A percentile compares a stretch with the other conserved stretches of the same genome.
Evolutionary conservation across 2,797 vertebrate genomes (phyloP).

Genomic region (Malurus leucopterus): DNA sequence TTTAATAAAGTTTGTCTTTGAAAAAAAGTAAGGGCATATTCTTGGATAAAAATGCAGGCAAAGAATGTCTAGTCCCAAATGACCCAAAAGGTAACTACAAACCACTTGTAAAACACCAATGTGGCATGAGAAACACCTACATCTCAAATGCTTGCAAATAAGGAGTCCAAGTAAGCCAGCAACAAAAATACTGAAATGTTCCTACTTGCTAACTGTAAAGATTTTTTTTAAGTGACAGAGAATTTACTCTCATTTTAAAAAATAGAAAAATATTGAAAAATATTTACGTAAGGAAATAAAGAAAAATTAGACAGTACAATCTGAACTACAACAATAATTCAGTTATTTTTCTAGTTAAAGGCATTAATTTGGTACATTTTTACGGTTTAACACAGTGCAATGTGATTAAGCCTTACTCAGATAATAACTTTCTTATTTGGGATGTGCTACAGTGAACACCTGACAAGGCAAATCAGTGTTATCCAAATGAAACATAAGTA

Average conservation of each 20-base stretch:
- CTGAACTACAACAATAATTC: neutral
- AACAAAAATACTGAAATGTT: neutral
- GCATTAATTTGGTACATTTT: neutral
- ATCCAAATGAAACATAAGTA: constrained; percentile 10
- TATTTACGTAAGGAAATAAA: neutral
- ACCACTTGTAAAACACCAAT: neutral
- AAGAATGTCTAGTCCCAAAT: neutral
- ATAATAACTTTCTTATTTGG: neutral
- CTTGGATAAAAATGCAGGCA: neutral
- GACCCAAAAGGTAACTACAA: neutral
- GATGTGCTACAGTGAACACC: neutral
- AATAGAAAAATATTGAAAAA: neutral
- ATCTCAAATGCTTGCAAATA: neutral
- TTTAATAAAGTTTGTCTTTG: neutral
- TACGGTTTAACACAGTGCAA: neutral
- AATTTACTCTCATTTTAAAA: neutral
- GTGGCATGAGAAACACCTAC: neutral
- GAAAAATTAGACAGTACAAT: neutral
- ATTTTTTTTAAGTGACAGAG: neutral
- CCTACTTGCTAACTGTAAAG: neutral
- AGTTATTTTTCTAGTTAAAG: neutral
- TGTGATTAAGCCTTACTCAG: constrained; percentile 1
- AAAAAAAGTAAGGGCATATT: neutral
- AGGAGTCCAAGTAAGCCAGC: neutral
- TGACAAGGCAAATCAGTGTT: neutral